phyloP scores from a whole-genome alignment of 2,888 invertebrate species.

The Amblyjoppa fuscipennis region DNA sequence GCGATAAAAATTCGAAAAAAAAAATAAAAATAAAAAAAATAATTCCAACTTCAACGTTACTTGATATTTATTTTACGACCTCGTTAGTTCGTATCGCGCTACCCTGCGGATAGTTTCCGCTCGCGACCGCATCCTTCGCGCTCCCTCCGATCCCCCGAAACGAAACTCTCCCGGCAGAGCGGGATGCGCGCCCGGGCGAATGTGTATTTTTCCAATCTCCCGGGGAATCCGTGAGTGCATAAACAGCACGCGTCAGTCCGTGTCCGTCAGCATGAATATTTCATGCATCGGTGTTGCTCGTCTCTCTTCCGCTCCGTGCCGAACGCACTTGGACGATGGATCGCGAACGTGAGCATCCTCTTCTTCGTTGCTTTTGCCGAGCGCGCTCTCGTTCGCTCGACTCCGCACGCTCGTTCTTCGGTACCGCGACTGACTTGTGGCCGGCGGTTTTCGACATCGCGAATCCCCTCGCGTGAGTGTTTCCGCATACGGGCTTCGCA shows the following conservation, averaged over 20 bases:
- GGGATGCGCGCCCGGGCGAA: not conserved
- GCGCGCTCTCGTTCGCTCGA: slow-evolving; percentile 10
- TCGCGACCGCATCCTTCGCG: slow-evolving; percentile 24
- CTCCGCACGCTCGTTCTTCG: slow-evolving; percentile 36
- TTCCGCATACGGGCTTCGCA: slow-evolving; percentile 26
- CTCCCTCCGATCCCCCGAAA: slow-evolving; percentile 39
- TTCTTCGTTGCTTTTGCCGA: slow-evolving; percentile 35
- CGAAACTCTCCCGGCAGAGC: slow-evolving; percentile 33
- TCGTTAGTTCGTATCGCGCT: slow-evolving; percentile 50
- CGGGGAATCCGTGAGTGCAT: slow-evolving; percentile 64
- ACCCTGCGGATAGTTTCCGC: not conserved
- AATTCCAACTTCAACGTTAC: not conserved
- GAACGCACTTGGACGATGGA: slow-evolving; percentile 44
- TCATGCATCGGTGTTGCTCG: slow-evolving; percentile 60
- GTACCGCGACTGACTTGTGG: slow-evolving; percentile 27
- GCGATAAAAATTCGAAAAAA: not conserved
- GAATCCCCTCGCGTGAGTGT: slow-evolving; percentile 6
- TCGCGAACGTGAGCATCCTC: slow-evolving; percentile 16
- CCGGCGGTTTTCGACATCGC: slow-evolving; percentile 14
- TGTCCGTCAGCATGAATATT: slow-evolving; percentile 68
- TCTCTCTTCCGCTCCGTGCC: slow-evolving; percentile 24
- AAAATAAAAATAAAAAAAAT: slow-evolving; percentile 30
- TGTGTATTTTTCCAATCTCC: slow-evolving; percentile 67
- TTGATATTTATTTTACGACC: slow-evolving; percentile 47
- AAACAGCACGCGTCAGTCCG: slow-evolving; percentile 67